Conservation (phyloP, 2,888 invertebrate species). For the Blera fallax region DNA sequence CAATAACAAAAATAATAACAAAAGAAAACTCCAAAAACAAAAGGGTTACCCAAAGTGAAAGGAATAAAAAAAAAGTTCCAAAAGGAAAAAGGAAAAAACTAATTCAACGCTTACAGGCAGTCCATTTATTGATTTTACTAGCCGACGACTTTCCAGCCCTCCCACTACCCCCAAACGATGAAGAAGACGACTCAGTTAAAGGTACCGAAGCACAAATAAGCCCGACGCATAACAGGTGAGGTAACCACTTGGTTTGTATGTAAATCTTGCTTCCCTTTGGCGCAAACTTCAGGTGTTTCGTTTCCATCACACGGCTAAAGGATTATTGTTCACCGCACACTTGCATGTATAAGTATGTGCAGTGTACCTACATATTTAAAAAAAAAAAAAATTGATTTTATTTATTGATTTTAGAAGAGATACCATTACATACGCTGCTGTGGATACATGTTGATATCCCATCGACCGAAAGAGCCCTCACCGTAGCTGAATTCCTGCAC, state of each 20-base stretch:
- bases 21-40: not conserved
- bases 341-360: not conserved
- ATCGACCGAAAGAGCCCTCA: not conserved
- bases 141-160: not conserved
- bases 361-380: conserved; percentile 12
- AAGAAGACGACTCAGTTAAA: not conserved
- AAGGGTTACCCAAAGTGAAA: not conserved
- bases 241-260: conserved; percentile 24
- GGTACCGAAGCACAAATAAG: conserved; percentile 29
- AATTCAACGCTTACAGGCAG: not conserved
- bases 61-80: not conserved
- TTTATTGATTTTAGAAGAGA: conserved; percentile 10
- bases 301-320: not conserved
- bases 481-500: not conserved
- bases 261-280: not conserved
- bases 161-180: not conserved
- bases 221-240: conserved; percentile 41
- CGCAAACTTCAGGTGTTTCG: conserved; percentile 21
- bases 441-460: not conserved
- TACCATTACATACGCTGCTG: not conserved
- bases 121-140: conserved; percentile 22
- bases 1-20: not conserved
- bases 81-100: not conserved
- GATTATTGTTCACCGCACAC: not conserved
- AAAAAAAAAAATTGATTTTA: conserved; percentile 30